A percentile compares a stretch with the other conserved stretches of the same genome.
Conservation (phyloP, 2,888 invertebrate genomes). For the Epinotia bilunana region DNA sequence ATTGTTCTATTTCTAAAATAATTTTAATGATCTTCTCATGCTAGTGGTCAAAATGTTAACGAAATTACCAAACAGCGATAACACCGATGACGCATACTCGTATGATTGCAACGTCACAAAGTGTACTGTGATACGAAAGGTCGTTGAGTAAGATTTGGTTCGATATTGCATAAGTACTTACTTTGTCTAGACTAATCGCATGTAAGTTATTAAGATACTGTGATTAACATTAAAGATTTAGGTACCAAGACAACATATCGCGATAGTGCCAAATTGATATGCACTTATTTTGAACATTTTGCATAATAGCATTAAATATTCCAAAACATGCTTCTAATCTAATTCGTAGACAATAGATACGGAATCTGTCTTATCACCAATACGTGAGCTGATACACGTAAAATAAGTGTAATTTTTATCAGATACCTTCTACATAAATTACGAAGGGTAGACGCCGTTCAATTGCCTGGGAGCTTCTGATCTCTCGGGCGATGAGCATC, state of each 20-base stretch:
- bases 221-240: not conserved
- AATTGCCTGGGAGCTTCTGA: conserved; percentile 11
- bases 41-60: no score
- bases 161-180: no score
- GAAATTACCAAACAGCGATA: no score
- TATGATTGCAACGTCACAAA: no score
- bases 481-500: conserved; percentile 39
- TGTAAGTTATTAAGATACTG: not conserved
- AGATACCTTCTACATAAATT: conserved; percentile 42
- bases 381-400: conserved; percentile 38
- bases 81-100: no score
- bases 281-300: not conserved
- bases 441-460: conserved; percentile 37
- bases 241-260: not conserved
- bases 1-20: no score
- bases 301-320: not conserved
- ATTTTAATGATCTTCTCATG: no score
- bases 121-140: no score
- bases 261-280: not conserved
- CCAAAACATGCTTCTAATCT: not conserved
- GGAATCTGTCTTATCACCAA: conserved; percentile 30
- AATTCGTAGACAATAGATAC: conserved; percentile 8
- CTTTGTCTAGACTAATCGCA: not conserved
- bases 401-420: conserved; percentile 21
- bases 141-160: no score